Evolutionary conservation across 2,797 vertebrate genomes (phyloP).

Genomic region (Rhabdomys pumilio): DNA sequence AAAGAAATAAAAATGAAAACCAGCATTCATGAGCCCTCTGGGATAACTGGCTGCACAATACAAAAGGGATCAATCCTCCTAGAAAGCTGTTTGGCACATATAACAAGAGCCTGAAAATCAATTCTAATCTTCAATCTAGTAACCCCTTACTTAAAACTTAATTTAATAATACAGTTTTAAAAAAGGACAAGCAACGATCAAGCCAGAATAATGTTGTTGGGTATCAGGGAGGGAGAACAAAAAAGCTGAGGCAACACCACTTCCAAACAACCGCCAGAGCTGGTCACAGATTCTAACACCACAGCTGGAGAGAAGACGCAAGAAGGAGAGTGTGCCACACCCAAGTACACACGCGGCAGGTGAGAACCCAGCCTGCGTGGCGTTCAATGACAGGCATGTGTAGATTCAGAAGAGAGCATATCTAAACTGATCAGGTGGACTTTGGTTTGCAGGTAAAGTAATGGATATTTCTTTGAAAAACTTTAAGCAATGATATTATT

Average conservation of each 20-base stretch:
- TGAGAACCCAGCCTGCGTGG: not conserved
- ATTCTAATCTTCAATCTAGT: constrained; percentile 64
- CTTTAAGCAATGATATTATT: constrained; percentile 52
- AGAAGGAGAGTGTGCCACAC: not conserved
- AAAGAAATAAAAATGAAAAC: constrained; percentile 71
- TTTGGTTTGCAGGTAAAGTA: constrained; percentile 39
- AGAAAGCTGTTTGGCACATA: constrained; percentile 65
- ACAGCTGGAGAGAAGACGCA: not conserved
- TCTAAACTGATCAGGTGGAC: not conserved
- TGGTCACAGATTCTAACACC: not conserved
- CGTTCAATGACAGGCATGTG: not conserved
- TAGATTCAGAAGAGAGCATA: constrained; percentile 25
- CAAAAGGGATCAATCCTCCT: constrained; percentile 63
- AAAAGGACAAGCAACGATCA: constrained; percentile 30
- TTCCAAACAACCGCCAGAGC: not conserved
- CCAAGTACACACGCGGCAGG: not conserved
- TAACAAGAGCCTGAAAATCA: constrained; percentile 68
- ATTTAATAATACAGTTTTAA: constrained; percentile 64
- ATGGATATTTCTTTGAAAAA: constrained; percentile 42
- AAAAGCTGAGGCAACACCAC: not conserved
- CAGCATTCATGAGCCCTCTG: constrained; percentile 49
- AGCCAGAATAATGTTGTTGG: constrained; percentile 38
- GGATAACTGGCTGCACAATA: constrained; percentile 43
- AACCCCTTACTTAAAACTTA: constrained; percentile 69
- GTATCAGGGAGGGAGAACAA: not conserved